phyloP scores from a whole-genome alignment of 2,797 vertebrate species.

The Manis crassicaudata region DNA sequence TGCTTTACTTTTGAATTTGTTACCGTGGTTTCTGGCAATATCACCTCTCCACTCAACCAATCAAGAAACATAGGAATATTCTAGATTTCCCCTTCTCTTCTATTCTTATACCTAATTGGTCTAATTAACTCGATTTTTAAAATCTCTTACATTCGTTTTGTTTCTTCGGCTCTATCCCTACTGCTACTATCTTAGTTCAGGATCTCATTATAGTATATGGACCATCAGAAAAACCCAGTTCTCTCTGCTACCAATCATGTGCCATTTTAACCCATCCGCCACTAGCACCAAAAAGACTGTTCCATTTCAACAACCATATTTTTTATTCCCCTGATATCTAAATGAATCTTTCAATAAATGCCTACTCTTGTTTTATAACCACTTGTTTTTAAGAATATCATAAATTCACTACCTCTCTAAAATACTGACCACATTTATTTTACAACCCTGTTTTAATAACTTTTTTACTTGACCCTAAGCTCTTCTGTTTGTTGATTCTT shows the following conservation, averaged over 20 bases:
- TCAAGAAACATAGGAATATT: not conserved
- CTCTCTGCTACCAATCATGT: not conserved
- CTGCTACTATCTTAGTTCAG: not conserved
- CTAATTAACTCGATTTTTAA: constrained; percentile 33
- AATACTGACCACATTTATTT: constrained; percentile 37
- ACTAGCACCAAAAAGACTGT: not conserved
- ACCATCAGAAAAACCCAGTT: not conserved
- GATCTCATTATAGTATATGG: not conserved
- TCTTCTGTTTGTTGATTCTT: constrained; percentile 46
- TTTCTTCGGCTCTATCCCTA: not conserved
- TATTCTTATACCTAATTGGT: not conserved
- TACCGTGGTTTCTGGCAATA: not conserved
- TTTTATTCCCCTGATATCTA: constrained; percentile 9
- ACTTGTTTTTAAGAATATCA: constrained; percentile 33
- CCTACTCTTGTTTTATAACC: constrained; percentile 33
- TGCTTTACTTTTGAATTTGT: not conserved
- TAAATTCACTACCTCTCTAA: constrained; percentile 3
- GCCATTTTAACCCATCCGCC: not conserved
- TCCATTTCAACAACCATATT: constrained; percentile 10
- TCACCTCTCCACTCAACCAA: not conserved
- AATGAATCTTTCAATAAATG: not conserved
- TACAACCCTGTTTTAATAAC: constrained; percentile 5
- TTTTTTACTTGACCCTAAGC: constrained; percentile 19
- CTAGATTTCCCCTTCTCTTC: not conserved
- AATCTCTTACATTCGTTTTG: not conserved